phyloP scores from a whole-genome alignment of 2,113 vertebrate genomes.

The Varanus salvator region DNA sequence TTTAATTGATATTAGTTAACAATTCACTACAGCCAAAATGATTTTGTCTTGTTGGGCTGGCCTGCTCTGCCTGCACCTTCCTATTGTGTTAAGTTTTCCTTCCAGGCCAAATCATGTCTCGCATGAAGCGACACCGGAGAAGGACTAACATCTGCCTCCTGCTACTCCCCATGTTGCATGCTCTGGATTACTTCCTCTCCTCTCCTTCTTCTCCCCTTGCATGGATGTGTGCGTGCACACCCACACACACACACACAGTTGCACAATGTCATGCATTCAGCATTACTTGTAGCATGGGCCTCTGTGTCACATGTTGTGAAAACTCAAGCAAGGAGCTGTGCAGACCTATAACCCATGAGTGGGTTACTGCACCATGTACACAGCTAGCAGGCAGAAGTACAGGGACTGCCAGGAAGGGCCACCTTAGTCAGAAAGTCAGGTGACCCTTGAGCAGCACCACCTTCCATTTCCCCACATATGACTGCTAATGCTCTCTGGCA shows the following conservation, averaged over 20 bases:
- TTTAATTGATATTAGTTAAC: slow-evolving; percentile 10
- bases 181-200: too few species aligned
- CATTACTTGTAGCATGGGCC: too few species aligned
- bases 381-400: not conserved
- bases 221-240: too few species aligned
- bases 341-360: not conserved
- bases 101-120: not conserved
- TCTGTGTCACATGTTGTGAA: not conserved
- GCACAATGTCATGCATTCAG: too few species aligned
- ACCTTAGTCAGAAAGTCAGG: not conserved
- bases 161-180: too few species aligned
- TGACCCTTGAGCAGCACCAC: not conserved
- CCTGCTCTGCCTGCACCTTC: not conserved
- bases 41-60: not conserved
- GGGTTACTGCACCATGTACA: not conserved
- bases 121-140: not conserved
- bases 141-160: not conserved
- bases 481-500: not conserved
- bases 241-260: too few species aligned
- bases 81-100: not conserved
- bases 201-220: too few species aligned
- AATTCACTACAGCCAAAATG: not conserved
- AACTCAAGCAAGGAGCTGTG: not conserved
- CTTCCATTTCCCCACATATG: not conserved
- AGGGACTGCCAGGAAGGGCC: not conserved